Conservation (phyloP, 2,797 vertebrate genomes). For the Nannoperca obscura region DNA sequence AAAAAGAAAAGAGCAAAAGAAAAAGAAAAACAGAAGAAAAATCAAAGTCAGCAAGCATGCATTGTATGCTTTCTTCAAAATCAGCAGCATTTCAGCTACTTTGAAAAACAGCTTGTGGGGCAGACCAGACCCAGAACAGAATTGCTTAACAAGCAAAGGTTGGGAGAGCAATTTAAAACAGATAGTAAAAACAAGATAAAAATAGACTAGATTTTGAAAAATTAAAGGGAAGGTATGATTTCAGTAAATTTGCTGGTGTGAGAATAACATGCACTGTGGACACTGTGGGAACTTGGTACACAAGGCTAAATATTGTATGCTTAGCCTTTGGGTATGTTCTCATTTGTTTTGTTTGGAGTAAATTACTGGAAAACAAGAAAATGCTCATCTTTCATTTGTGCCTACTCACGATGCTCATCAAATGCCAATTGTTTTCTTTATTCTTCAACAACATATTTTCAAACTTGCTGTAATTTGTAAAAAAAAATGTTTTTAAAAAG, state of each 20-base stretch:
- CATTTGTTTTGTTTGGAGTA: constrained; percentile 35
- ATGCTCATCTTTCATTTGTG: constrained; percentile 43
- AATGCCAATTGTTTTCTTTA: constrained; percentile 15
- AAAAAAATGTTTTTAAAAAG: not conserved
- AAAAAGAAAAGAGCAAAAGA: not conserved
- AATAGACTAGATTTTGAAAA: constrained; percentile 46
- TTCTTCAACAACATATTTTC: constrained; percentile 10
- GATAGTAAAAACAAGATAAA: constrained; percentile 46
- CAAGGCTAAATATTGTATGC: constrained; percentile 31
- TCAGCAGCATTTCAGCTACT: constrained; percentile 80
- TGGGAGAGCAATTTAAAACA: constrained; percentile 64
- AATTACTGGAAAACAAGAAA: constrained; percentile 45
- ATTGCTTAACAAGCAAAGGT: constrained; percentile 80
- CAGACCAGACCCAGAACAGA: constrained; percentile 63
- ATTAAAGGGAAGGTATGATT: constrained; percentile 19
- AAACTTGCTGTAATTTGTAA: not conserved
- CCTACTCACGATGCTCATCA: constrained; percentile 29
- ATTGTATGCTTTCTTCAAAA: constrained; percentile 73
- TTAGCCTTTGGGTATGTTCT: constrained; percentile 43
- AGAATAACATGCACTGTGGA: not conserved
- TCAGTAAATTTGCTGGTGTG: constrained; percentile 31
- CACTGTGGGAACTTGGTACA: constrained; percentile 1
- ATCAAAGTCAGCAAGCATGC: constrained; percentile 68
- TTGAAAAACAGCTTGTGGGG: constrained; percentile 78
- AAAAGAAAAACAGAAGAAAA: constrained; percentile 33